Evolutionary conservation across 2,797 vertebrate species (phyloP).

Genomic region (Protonibea diacanthus): DNA sequence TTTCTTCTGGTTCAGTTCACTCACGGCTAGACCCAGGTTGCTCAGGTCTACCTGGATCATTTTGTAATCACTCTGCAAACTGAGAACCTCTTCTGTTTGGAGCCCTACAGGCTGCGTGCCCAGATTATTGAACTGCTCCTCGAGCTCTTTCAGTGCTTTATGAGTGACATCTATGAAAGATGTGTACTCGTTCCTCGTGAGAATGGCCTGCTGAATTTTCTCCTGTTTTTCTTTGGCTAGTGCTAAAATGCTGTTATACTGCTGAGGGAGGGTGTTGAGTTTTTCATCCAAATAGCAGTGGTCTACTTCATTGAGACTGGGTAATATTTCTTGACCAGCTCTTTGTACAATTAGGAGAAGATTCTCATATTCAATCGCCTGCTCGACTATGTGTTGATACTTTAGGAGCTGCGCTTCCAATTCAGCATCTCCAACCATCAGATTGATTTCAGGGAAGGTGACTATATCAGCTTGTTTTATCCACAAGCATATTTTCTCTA

Average conservation of each 20-base stretch:
- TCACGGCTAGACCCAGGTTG: slow-evolving; percentile 89
- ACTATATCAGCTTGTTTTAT: slow-evolving; percentile 94
- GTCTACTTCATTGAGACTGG: slow-evolving; percentile 94
- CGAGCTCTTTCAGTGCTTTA: slow-evolving; percentile 91
- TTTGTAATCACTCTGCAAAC: slow-evolving; percentile 87
- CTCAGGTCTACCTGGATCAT: slow-evolving; percentile 87
- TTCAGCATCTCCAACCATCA: slow-evolving; percentile 90
- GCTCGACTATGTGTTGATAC: slow-evolving; percentile 93
- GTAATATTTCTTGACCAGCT: slow-evolving; percentile 93
- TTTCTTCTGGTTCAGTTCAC: slow-evolving; percentile 96
- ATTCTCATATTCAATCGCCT: slow-evolving; percentile 95
- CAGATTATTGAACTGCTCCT: slow-evolving; percentile 90
- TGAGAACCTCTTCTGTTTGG: slow-evolving; percentile 85
- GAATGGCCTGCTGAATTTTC: slow-evolving; percentile 93
- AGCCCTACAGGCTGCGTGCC: slow-evolving; percentile 85
- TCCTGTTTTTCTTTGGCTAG: slow-evolving; percentile 94
- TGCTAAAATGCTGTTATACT: slow-evolving; percentile 90
- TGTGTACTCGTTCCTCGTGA: slow-evolving; percentile 91
- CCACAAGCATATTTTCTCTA: slow-evolving; percentile 97
- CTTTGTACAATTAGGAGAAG: slow-evolving; percentile 92
- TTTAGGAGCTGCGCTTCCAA: slow-evolving; percentile 90
- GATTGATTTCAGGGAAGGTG: slow-evolving; percentile 95
- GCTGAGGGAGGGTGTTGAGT: slow-evolving; percentile 92
- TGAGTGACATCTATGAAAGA: slow-evolving; percentile 92
- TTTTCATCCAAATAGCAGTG: slow-evolving; percentile 95